Evolutionary conservation across 1,140 invertebrate genomes (phyloP).

Genomic region (Pollicipes pollicipes): DNA sequence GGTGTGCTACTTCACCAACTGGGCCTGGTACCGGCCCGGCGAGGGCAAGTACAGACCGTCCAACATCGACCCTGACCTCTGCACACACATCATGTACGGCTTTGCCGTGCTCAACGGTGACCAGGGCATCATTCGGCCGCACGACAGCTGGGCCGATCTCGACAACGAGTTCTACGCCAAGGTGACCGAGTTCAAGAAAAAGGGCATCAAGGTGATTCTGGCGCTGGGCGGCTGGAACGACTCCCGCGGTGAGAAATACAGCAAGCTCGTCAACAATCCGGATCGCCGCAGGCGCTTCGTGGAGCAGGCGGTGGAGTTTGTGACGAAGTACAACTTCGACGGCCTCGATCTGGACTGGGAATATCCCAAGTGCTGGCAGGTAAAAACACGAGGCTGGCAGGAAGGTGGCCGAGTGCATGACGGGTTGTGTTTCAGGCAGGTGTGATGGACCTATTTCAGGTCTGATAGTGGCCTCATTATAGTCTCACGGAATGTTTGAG

Average conservation of each 20-base stretch:
- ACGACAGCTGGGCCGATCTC: constrained; percentile 74
- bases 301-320: constrained; percentile 32
- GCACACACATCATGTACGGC: constrained; percentile 80
- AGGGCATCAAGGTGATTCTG: constrained; percentile 39
- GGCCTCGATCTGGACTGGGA: constrained; percentile 47
- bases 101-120: constrained; percentile 72
- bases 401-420: too few species aligned
- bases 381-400: too few species aligned
- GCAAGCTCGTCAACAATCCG: constrained; percentile 34
- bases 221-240: constrained; percentile 47
- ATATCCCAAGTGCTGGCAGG: constrained; percentile 51
- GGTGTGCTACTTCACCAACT: constrained; percentile 82
- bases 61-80: constrained; percentile 64
- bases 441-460: too few species aligned
- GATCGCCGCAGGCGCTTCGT: constrained; percentile 32
- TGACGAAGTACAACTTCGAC: constrained; percentile 39
- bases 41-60: constrained; percentile 61
- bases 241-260: constrained; percentile 41
- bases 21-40: constrained; percentile 64
- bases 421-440: too few species aligned
- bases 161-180: constrained; percentile 56
- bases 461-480: too few species aligned
- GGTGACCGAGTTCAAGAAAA: constrained; percentile 36
- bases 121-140: constrained; percentile 61
- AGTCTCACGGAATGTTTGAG: too few species aligned